Conservation (phyloP, 2,888 invertebrate species). For the Taphrorychus bicolor region DNA sequence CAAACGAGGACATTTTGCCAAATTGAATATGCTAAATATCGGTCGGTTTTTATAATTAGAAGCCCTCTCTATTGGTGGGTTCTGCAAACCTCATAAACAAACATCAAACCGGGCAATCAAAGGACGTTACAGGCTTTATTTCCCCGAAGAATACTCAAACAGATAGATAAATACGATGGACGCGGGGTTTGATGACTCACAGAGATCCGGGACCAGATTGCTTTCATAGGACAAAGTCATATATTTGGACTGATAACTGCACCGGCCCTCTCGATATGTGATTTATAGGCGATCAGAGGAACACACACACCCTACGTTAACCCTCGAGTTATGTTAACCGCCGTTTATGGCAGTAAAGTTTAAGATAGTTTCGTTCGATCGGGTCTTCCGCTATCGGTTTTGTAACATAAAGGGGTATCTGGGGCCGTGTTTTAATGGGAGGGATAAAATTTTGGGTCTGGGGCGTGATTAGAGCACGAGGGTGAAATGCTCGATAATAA, state of each 20-base stretch:
- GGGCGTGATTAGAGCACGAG: neutral
- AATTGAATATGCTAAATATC: neutral
- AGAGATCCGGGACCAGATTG: conserved; percentile 23
- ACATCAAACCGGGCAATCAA: neutral
- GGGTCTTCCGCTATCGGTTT: conserved; percentile 27
- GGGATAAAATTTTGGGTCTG: conserved; percentile 8
- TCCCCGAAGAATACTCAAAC: conserved; percentile 22
- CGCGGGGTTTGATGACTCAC: conserved; percentile 28
- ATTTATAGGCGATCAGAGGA: conserved; percentile 30
- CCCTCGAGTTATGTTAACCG: conserved; percentile 21
- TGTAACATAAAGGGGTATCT: conserved; percentile 12
- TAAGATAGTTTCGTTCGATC: conserved; percentile 35
- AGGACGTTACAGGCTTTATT: conserved; percentile 11
- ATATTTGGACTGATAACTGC: conserved; percentile 32
- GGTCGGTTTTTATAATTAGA: neutral
- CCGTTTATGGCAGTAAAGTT: conserved; percentile 30
- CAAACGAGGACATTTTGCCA: neutral
- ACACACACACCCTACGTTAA: conserved; percentile 19
- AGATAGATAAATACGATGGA: conserved; percentile 19
- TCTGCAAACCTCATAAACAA: neutral
- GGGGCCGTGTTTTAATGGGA: conserved; percentile 21
- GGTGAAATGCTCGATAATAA: too few species aligned
- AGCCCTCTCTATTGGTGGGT: neutral
- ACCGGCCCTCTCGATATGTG: conserved; percentile 35
- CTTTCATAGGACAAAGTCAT: conserved; percentile 30